phyloP scores from a whole-genome alignment of 2,113 vertebrate genomes.

The Poeciliopsis prolifica region DNA sequence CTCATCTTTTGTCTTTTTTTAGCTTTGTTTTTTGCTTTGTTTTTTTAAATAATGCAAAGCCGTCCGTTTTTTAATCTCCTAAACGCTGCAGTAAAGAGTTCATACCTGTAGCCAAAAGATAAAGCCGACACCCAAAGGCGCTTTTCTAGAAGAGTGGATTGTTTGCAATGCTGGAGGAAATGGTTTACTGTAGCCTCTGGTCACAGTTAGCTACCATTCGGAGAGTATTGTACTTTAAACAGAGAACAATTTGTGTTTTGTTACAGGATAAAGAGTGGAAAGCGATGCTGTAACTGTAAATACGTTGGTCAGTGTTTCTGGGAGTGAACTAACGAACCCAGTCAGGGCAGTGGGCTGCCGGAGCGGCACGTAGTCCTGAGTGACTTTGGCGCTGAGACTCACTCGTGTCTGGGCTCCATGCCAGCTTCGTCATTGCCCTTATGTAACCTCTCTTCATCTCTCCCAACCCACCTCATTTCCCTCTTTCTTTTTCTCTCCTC shows the following conservation, averaged over 20 bases:
- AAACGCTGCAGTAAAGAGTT: no score
- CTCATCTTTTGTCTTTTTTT: no score
- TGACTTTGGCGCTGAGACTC: neutral
- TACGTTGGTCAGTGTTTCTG: constrained; percentile 6
- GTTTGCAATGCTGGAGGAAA: no score
- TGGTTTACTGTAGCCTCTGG: no score
- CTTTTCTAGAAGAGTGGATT: no score
- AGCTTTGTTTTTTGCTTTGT: no score
- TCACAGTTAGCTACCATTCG: no score
- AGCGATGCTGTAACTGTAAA: neutral
- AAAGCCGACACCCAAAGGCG: no score
- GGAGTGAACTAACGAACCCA: neutral
- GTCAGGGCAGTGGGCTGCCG: constrained; percentile 6
- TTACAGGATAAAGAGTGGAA: neutral
- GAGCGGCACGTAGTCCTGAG: constrained; percentile 5
- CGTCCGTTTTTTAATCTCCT: no score
- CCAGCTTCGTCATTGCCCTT: constrained; percentile 15
- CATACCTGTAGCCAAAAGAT: no score
- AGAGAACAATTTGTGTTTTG: neutral
- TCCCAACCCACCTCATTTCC: neutral
- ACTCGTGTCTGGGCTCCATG: neutral
- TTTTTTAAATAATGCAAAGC: no score
- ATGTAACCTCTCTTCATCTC: constrained; percentile 27
- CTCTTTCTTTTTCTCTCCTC: neutral
- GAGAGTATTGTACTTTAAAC: neutral